Conservation (phyloP, 53 echinoderm and acorn worm genomes). For the Arbacia lixula region DNA sequence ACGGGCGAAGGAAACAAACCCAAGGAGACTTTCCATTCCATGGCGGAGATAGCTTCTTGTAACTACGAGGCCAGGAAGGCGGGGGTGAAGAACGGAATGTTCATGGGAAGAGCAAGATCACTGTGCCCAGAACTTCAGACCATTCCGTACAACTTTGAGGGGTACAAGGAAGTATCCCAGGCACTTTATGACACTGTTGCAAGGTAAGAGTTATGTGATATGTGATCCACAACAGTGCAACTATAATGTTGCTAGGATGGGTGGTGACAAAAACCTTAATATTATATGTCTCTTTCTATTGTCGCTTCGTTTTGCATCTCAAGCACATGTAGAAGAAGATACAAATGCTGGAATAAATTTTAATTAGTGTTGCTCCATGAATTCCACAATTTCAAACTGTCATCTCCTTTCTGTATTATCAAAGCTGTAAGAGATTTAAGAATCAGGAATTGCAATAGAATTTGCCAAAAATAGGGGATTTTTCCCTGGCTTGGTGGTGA, state of each 20-base stretch:
- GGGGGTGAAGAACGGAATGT: constrained; percentile 96
- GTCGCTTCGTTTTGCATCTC: neutral
- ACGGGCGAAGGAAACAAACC: neutral
- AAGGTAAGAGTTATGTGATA: constrained; percentile 68
- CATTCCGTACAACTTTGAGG: constrained; percentile 96
- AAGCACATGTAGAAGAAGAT: no score
- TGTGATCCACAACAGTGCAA: neutral
- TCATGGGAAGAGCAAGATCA: constrained; percentile 89
- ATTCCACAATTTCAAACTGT: neutral
- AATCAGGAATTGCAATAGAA: no score
- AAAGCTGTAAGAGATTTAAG: no score
- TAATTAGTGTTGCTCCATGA: neutral
- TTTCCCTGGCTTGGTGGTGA: no score
- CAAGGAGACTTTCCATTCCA: constrained; percentile 79
- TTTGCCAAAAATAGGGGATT: no score
- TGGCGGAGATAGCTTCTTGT: constrained; percentile 96
- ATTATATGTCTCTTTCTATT: no score
- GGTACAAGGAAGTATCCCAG: constrained; percentile 81
- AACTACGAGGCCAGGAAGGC: constrained; percentile 91
- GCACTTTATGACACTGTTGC: constrained; percentile 89
- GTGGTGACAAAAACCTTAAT: no score
- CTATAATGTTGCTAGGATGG: neutral
- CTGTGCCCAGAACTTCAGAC: constrained; percentile 89
- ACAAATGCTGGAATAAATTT: no score
- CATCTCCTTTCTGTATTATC: no score